Evolutionary conservation across 2,797 vertebrate genomes (phyloP), one percentile per base, ranked within the genome.

Genomic region (Melanotaenia pygmaea): DNA sequence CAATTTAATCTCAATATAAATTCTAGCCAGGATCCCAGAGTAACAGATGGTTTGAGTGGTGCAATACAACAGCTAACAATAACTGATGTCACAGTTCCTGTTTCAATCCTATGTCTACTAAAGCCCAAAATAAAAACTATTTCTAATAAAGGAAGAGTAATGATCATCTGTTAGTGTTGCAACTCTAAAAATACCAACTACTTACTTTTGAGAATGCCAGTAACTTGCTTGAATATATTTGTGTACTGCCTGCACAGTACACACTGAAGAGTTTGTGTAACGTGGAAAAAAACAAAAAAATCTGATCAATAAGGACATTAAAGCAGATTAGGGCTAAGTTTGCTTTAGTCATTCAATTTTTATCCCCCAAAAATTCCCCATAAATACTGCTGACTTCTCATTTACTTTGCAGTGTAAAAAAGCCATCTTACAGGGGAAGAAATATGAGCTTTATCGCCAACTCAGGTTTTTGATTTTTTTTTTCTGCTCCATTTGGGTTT

Each of bases 401-500:
- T 88, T 84, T 43, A 28, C 75, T 85, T 91, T 83, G 83, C 72
- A 76, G 83, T 64, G 82, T 68, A 88, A 82, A 84, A 40, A 16
- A 2, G 88, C 82, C 77, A 10, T 88, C 84, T 92, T 92, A 91
- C 91, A 82, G 76, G 58, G 84, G 28, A 28, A 78, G 85, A 92
- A 92, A 90, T 92, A 93, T 92, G 87, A 77, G 87, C 84, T 93
- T 92, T 93, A 90, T 93, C 83, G 89, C 88, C 86, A 84, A 82
- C 80, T 88, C 85, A 70, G 65, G 74, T 79, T 83, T 90, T 90
- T 87, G 85, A 92, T 26, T 91, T 92, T 86, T 58, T 70, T 79
- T 88, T 88, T 88, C 83, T 84, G 86, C 84, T 88, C 79, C 85
- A 91, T 91, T 92, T 88, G 65, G 84, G 81, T 73, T 84, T 83